These are phyloP conservation scores for Macquaria ambigua DNA, from an alignment of 2,113 vertebrate species.

Conservation along the genomic window DNA sequence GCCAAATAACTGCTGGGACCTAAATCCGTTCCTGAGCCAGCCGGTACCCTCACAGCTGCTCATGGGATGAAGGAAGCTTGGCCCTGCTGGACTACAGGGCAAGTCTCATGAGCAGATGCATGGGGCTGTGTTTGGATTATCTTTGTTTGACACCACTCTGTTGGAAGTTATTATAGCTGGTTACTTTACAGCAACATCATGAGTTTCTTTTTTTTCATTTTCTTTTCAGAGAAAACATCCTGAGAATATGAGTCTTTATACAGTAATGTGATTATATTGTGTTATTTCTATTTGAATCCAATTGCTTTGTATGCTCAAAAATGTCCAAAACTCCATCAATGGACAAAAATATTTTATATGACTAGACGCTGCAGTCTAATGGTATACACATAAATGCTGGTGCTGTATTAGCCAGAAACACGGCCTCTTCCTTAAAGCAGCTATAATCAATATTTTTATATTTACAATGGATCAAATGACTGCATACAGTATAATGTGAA, in stretches of 20 bases:
- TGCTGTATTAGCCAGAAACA: background rate
- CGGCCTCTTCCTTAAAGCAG: too few species aligned
- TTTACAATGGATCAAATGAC: background rate
- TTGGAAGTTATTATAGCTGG: constrained; percentile 43
- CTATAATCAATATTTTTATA: background rate
- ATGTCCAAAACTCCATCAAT: background rate
- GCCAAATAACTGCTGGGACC: constrained; percentile 57
- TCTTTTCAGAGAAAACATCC: constrained; percentile 1
- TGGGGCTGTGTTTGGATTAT: constrained; percentile 50
- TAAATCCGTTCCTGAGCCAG: constrained; percentile 42
- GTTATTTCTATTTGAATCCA: background rate
- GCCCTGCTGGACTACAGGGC: constrained; percentile 48
- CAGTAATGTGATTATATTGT: background rate
- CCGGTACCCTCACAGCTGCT: constrained; percentile 51
- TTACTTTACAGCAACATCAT: constrained; percentile 22
- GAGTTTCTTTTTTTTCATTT: background rate
- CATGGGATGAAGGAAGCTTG: constrained; percentile 36
- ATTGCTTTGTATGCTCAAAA: background rate
- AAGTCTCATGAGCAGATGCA: constrained; percentile 49
- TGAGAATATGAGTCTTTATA: background rate
- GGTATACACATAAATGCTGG: background rate
- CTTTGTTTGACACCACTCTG: constrained; percentile 39
- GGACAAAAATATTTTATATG: background rate
- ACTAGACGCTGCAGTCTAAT: background rate
- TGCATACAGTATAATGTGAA: background rate